Evolutionary conservation across 2,113 vertebrate genomes (phyloP).

Genomic region (Kobus ellipsiprymnus): DNA sequence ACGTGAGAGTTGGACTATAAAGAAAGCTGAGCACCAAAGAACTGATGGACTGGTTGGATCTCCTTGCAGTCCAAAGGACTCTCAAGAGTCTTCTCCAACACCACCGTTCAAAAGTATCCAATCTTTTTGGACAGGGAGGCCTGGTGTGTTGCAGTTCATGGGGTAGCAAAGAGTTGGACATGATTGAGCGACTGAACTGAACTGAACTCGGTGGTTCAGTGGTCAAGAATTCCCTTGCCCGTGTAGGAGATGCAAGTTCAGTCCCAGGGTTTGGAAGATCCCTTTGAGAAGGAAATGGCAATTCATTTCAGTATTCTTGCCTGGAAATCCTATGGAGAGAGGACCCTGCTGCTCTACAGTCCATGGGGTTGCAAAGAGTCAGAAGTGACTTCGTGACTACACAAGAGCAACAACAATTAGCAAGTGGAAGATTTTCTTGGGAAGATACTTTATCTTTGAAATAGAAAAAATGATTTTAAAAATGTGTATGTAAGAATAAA

Average conservation of each 20-base stretch:
- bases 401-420: neutral
- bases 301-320: neutral
- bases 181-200: too few relatives aligned
- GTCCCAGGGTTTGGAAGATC: neutral
- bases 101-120: too few relatives aligned
- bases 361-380: neutral
- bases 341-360: neutral
- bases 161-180: too few relatives aligned
- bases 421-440: neutral
- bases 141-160: too few relatives aligned
- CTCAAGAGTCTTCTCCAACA: too few relatives aligned
- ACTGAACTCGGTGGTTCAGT: neutral
- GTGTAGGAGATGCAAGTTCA: neutral
- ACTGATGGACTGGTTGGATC: too few relatives aligned
- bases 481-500: neutral
- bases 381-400: neutral
- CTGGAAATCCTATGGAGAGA: neutral
- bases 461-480: neutral
- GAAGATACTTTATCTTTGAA: neutral
- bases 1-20: too few relatives aligned
- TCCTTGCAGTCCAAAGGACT: too few relatives aligned
- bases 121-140: too few relatives aligned
- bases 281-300: neutral
- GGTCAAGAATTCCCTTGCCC: neutral
- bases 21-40: too few relatives aligned